Evolutionary conservation across 2,797 vertebrate genomes (phyloP).

Genomic region (Sebastes miniatus): DNA sequence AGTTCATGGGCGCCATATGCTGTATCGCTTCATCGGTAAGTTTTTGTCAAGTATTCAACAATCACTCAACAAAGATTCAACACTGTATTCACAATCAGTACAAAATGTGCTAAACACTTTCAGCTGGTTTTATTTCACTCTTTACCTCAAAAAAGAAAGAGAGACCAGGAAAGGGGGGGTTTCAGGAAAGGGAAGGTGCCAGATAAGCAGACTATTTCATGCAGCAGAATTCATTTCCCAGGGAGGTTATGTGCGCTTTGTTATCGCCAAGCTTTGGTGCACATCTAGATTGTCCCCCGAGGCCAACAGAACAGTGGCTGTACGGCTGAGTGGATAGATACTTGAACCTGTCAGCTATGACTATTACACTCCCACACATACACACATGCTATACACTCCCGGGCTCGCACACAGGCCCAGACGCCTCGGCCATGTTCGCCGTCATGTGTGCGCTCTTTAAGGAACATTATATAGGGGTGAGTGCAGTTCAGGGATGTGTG

Average conservation of each 20-base stretch:
- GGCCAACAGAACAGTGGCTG: constrained; percentile 74
- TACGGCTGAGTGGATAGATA: constrained; percentile 78
- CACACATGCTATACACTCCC: constrained; percentile 42
- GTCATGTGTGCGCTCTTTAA: constrained; percentile 5
- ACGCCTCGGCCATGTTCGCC: not conserved
- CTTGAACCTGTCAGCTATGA: constrained; percentile 79
- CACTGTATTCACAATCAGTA: not conserved
- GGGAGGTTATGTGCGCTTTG: constrained; percentile 73
- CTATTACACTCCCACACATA: constrained; percentile 68
- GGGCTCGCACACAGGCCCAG: constrained; percentile 21
- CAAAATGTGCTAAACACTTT: constrained; percentile 6
- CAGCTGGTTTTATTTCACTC: constrained; percentile 15
- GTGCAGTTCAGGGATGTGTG: constrained; percentile 20
- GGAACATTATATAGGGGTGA: constrained; percentile 22
- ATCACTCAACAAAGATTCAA: not conserved
- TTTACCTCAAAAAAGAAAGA: constrained; percentile 16
- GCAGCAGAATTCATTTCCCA: constrained; percentile 79
- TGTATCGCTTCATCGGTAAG: constrained; percentile 48
- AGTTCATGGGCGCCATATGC: not conserved
- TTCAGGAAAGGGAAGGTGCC: constrained; percentile 44
- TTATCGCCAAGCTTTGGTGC: constrained; percentile 81
- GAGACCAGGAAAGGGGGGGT: constrained; percentile 9
- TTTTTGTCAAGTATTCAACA: constrained; percentile 41
- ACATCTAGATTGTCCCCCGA: constrained; percentile 80
- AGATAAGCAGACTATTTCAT: constrained; percentile 79